These are phyloP conservation scores for Bruchidius siliquastri DNA, from an alignment of 2,888 invertebrate genomes.

Conservation along the genomic window DNA sequence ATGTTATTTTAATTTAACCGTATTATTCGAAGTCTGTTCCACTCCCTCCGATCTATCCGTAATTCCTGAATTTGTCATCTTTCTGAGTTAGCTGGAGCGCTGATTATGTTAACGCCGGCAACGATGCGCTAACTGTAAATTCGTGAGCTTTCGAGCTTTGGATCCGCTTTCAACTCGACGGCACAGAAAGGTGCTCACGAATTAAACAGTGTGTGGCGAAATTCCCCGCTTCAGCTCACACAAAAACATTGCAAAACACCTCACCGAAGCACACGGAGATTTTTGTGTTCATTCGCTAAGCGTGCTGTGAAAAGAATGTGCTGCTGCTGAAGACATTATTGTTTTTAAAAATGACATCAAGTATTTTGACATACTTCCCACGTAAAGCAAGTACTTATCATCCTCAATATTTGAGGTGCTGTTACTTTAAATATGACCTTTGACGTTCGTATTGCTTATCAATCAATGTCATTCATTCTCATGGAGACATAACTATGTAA, in stretches of 20 bases:
- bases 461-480: no score
- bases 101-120: background rate
- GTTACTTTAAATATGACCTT: no score
- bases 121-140: background rate
- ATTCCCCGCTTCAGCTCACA: background rate
- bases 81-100: conserved; percentile 11
- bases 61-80: conserved; percentile 41
- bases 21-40: background rate
- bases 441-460: no score
- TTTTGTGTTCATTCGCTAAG: background rate
- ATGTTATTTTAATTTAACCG: background rate
- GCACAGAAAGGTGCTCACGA: background rate
- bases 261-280: background rate
- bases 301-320: background rate
- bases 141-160: background rate
- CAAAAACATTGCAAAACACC: background rate
- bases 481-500: no score
- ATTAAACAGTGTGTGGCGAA: background rate
- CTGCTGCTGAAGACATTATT: background rate
- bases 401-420: no score
- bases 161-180: background rate
- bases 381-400: no score
- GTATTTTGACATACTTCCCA: no score
- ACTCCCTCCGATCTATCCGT: conserved; percentile 15
- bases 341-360: no score